A percentile compares a stretch with the other conserved stretches of the same genome.
Evolutionary conservation across 2,113 vertebrate genomes (phyloP).

Genomic region (Sinocyclocheilus anophthalmus): DNA sequence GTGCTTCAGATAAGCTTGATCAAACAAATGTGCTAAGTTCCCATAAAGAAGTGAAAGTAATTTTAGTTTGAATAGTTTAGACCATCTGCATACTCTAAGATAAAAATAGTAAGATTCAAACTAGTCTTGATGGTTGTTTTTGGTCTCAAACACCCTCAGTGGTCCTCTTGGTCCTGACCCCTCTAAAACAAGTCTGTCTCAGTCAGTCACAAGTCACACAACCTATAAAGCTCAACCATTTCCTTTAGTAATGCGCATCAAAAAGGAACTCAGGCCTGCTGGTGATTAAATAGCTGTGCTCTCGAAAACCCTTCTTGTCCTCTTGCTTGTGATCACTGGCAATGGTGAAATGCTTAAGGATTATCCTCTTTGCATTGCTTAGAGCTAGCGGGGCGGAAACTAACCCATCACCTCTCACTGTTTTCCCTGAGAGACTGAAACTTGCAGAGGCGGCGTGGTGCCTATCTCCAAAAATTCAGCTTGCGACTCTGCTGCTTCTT

Average conservation of each 20-base stretch:
- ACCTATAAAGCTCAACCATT: not conserved
- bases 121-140: not conserved
- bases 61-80: not conserved
- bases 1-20: not conserved
- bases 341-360: conserved; percentile 49
- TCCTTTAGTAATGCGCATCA: conserved; percentile 24
- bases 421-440: conserved; percentile 9
- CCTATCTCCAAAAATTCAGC: conserved; percentile 31
- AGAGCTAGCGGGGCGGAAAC: conserved; percentile 48
- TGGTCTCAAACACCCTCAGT: not conserved
- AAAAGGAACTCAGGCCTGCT: conserved; percentile 12
- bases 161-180: not conserved
- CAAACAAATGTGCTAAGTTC: not conserved
- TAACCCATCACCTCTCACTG: conserved; percentile 53
- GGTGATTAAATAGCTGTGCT: conserved; percentile 25
- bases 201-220: not conserved
- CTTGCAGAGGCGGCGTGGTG: not conserved
- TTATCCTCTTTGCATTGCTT: conserved; percentile 28
- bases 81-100: not conserved
- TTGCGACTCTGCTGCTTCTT: conserved; percentile 18
- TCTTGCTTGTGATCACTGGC: conserved; percentile 42
- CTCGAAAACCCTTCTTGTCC: conserved; percentile 44
- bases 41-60: not conserved
- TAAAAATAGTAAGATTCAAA: not conserved
- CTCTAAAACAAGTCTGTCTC: conserved; percentile 1